Evolutionary conservation across 2,113 vertebrate species (phyloP).

Genomic region (Promerops cafer): DNA sequence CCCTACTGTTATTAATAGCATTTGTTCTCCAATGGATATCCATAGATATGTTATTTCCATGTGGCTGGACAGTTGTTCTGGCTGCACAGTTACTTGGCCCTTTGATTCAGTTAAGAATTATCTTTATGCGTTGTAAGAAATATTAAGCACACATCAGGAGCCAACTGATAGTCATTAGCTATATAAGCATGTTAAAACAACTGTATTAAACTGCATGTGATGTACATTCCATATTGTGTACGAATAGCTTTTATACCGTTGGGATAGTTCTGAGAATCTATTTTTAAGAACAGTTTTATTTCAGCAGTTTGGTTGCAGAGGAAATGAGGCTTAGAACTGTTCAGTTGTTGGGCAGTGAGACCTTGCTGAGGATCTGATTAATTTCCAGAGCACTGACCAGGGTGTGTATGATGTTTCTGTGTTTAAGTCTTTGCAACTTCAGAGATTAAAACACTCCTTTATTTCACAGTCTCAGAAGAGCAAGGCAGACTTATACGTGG

Average conservation of each 20-base stretch:
- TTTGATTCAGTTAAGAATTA: conserved; percentile 61
- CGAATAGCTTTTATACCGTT: conserved; percentile 5
- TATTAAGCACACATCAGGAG: conserved; percentile 14
- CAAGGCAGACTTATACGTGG: neutral
- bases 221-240: conserved; percentile 32
- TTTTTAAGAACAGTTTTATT: conserved; percentile 47
- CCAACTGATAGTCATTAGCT: conserved; percentile 59
- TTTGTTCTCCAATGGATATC: conserved; percentile 32
- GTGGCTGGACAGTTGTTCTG: conserved; percentile 55
- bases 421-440: neutral
- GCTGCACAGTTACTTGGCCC: conserved; percentile 52
- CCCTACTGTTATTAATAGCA: conserved; percentile 46
- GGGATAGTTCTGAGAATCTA: conserved; percentile 46
- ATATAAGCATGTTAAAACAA: conserved; percentile 36
- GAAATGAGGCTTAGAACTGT: conserved; percentile 47
- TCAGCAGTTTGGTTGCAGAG: conserved; percentile 40
- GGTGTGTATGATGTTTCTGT: neutral
- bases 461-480: neutral
- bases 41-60: conserved; percentile 45
- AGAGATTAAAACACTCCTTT: neutral
- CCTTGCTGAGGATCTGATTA: conserved; percentile 8
- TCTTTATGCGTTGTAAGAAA: conserved; percentile 51
- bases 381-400: conserved; percentile 17
- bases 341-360: conserved; percentile 1
- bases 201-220: conserved; percentile 40